Base-by-base conservation (phyloP, 2,888 invertebrate genomes). In the Andrena hattorfiana region DNA sequence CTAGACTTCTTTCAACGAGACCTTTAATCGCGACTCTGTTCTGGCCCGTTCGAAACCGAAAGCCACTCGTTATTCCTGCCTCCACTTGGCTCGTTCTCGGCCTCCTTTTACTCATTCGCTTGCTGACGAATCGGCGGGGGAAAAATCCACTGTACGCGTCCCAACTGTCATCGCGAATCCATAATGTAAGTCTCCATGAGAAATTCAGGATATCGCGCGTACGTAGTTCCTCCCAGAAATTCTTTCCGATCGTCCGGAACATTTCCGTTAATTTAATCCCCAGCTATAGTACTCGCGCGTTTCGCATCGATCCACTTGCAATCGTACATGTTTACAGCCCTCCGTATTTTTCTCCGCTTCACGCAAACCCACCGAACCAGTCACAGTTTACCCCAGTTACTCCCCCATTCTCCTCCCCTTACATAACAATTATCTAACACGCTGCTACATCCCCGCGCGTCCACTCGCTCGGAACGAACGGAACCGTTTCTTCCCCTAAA, bases 1-100 rank as follows among this genome's bases (percentile, higher is more conserved):
- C 77, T 77, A 26, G 54, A 68, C 59, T 63, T 71, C 30, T 59
- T 77, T 62, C 66, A 59, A 54, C 49, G 69, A 66, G 70, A 59
- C 66, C 66, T 77, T 77, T 64, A 59, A 77, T 54, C 81, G 62
- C 63, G 56, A n/a, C 32, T 42, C 60, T 20, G 60, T 48, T 49
- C 69, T 28, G 51, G 51, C 51, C 54, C n/a, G 28, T 42, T 81
- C 35, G 66, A 63, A 77, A 49, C 59, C 23, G 26, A 77, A 28
- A 49, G 62, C 63, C 49, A 68, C 72, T 72, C 67, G 72, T 74
- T 66, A 16, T 60, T 51, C n/a, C 59, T 59, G 26, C 54, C n/a
- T 42, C 28, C 48, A 30, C 67, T 75, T 10, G 49, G 26, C 26
- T 67, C 20, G n/a, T 13, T 30, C 23, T 71, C n/a, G n/a, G 3